Percentiles rank a stretch among this genome's conserved stretches.
Conservation (phyloP, 2,113 vertebrate species). For the Vidua chalybeata region DNA sequence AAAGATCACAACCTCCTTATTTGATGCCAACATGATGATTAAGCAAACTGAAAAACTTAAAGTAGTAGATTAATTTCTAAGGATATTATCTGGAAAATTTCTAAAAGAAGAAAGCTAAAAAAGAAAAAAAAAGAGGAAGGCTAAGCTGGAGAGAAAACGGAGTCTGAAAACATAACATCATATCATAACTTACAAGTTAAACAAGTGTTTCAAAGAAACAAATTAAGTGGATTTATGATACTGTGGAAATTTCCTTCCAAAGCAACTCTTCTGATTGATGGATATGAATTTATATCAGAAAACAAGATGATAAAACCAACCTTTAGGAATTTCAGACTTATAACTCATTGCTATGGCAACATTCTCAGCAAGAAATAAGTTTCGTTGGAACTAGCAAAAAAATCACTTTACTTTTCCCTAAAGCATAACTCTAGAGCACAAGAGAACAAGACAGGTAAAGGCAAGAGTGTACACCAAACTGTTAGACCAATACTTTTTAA, state of each 20-base stretch:
- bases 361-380: conserved; percentile 35
- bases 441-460: not conserved
- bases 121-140: not conserved
- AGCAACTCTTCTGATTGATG: conserved; percentile 48
- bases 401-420: conserved; percentile 37
- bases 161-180: not conserved
- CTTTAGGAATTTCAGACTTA: conserved; percentile 66
- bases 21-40: not conserved
- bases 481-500: not conserved
- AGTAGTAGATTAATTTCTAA: not conserved
- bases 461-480: not conserved
- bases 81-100: not conserved
- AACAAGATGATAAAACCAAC: conserved; percentile 62
- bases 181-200: not conserved
- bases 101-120: not conserved
- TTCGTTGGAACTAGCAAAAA: not conserved
- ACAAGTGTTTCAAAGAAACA: conserved; percentile 12
- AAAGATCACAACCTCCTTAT: not conserved
- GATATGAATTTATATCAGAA: conserved; percentile 62
- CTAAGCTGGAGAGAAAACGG: not conserved
- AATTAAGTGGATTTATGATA: conserved; percentile 55
- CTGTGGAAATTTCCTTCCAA: conserved; percentile 31
- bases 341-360: conserved; percentile 71
- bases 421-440: conserved; percentile 31
- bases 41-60: not conserved